phyloP scores from a whole-genome alignment of 2,888 invertebrate species.

The Masnerella sp. region DNA sequence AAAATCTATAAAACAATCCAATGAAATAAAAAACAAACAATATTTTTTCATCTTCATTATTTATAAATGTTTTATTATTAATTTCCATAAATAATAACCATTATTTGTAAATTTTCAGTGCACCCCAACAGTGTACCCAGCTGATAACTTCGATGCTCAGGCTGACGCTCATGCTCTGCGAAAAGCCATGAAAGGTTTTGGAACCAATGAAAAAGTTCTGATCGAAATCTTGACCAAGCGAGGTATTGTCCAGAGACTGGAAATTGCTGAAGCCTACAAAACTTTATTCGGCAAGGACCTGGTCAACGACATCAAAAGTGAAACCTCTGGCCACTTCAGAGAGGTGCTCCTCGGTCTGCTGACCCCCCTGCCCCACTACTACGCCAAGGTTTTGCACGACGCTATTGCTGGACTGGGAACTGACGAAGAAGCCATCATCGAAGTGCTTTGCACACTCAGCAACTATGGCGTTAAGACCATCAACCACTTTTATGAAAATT shows the following conservation, averaged over 20 bases:
- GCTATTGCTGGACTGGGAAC: slow-evolving; percentile 93
- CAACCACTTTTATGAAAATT: slow-evolving; percentile 88
- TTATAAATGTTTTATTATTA: too few relatives aligned
- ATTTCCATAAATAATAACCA: too few relatives aligned
- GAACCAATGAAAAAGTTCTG: slow-evolving; percentile 94
- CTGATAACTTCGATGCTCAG: slow-evolving; percentile 90
- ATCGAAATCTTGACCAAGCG: slow-evolving; percentile 93
- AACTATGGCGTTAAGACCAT: slow-evolving; percentile 93
- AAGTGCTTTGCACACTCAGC: slow-evolving; percentile 93
- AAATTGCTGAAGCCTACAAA: slow-evolving; percentile 94
- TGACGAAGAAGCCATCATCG: slow-evolving; percentile 93
- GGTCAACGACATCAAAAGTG: slow-evolving; percentile 91
- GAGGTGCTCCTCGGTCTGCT: slow-evolving; percentile 93
- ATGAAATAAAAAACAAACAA: too few relatives aligned
- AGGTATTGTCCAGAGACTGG: slow-evolving; percentile 92
- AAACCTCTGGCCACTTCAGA: slow-evolving; percentile 92
- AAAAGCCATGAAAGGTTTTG: slow-evolving; percentile 95
- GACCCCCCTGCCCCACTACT: slow-evolving; percentile 93
- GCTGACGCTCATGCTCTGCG: slow-evolving; percentile 90
- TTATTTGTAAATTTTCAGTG: too few relatives aligned
- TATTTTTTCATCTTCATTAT: too few relatives aligned
- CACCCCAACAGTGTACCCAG: slow-evolving; percentile 92
- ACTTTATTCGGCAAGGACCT: slow-evolving; percentile 92
- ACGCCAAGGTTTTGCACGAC: slow-evolving; percentile 92
- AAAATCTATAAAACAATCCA: too few relatives aligned